These are phyloP conservation scores for Hyposoter didymator DNA, from an alignment of 2,888 invertebrate genomes.

Conservation along the genomic window DNA sequence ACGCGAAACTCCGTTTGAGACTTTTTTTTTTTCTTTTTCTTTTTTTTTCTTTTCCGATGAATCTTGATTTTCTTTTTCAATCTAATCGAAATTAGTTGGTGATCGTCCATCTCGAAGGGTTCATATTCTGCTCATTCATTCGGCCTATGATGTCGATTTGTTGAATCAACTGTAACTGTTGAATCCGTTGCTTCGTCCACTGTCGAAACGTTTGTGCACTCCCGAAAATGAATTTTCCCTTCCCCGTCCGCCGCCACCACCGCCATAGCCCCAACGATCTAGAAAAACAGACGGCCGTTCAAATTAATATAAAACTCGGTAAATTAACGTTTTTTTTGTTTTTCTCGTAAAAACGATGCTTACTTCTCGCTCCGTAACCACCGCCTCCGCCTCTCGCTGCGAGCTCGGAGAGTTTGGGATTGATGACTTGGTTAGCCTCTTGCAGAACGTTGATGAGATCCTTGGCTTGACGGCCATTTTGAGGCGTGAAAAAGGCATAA, in stretches of 20 bases:
- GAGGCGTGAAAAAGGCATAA: slow-evolving; percentile 97
- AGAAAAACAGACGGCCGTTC: slow-evolving; percentile 63
- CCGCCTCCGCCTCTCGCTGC: slow-evolving; percentile 88
- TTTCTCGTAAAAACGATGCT: slow-evolving; percentile 57
- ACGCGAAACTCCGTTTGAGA: slow-evolving; percentile 52
- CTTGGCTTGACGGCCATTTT: slow-evolving; percentile 94
- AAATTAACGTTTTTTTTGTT: neutral
- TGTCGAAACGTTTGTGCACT: slow-evolving; percentile 79
- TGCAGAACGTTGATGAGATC: slow-evolving; percentile 94
- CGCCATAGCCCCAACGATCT: slow-evolving; percentile 80
- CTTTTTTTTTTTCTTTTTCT: slow-evolving; percentile 15
- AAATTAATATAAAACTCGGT: neutral
- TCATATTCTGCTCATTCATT: slow-evolving; percentile 66
- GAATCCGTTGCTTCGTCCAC: slow-evolving; percentile 74
- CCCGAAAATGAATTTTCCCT: slow-evolving; percentile 78
- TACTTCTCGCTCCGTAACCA: slow-evolving; percentile 85
- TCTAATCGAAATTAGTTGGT: slow-evolving; percentile 49
- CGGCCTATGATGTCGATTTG: slow-evolving; percentile 59
- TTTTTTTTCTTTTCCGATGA: neutral
- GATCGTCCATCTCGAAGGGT: slow-evolving; percentile 59
- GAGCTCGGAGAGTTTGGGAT: slow-evolving; percentile 93
- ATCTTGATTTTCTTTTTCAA: slow-evolving; percentile 1
- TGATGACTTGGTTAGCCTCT: slow-evolving; percentile 94
- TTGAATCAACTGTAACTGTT: slow-evolving; percentile 75
- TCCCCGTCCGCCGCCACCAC: slow-evolving; percentile 71